phyloP scores from a whole-genome alignment of 2,888 invertebrate genomes.

The Lasioglossum vierecki region DNA sequence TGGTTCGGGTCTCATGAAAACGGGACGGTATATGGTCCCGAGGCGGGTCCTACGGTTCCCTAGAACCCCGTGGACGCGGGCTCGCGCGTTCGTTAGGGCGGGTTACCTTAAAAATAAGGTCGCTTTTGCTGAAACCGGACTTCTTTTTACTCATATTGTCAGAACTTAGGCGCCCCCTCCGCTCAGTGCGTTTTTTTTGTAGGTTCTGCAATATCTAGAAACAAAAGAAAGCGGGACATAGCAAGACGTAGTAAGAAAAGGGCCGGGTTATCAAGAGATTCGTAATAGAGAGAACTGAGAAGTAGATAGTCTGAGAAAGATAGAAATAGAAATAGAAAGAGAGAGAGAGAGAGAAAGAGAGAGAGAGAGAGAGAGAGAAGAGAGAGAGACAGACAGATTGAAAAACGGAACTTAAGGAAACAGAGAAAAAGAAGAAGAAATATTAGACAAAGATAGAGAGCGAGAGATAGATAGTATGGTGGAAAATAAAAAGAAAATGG shows the following conservation, averaged over 20 bases:
- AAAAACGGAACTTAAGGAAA: constrained; percentile 1
- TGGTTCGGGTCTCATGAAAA: constrained; percentile 74
- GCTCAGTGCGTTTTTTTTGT: constrained; percentile 99
- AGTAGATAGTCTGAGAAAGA: constrained; percentile 38
- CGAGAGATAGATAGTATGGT: constrained; percentile 27
- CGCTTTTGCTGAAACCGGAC: constrained; percentile 97
- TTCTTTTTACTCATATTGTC: constrained; percentile 95
- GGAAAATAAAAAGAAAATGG: constrained; percentile 29
- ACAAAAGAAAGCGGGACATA: constrained; percentile 90
- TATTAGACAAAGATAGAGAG: constrained; percentile 10
- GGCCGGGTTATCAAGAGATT: constrained; percentile 82
- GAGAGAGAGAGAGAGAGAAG: constrained; percentile 7
- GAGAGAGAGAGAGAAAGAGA: constrained; percentile 27
- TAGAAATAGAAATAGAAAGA: constrained; percentile 3
- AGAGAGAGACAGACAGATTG: constrained; percentile 5
- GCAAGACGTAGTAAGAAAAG: constrained; percentile 90
- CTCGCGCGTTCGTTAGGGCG: constrained; percentile 85
- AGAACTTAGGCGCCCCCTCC: constrained; percentile 98
- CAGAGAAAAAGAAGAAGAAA: constrained; percentile 17
- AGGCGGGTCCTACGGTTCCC: constrained; percentile 60
- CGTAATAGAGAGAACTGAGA: constrained; percentile 70
- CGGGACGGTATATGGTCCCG: constrained; percentile 64
- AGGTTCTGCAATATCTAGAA: constrained; percentile 99
- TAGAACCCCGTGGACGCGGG: constrained; percentile 78
- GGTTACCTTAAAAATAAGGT: constrained; percentile 99